Percentiles rank a stretch among this genome's conserved stretches.
Conservation (phyloP, 2,113 vertebrate genomes). For the Oncorhynchus gorbuscha region DNA sequence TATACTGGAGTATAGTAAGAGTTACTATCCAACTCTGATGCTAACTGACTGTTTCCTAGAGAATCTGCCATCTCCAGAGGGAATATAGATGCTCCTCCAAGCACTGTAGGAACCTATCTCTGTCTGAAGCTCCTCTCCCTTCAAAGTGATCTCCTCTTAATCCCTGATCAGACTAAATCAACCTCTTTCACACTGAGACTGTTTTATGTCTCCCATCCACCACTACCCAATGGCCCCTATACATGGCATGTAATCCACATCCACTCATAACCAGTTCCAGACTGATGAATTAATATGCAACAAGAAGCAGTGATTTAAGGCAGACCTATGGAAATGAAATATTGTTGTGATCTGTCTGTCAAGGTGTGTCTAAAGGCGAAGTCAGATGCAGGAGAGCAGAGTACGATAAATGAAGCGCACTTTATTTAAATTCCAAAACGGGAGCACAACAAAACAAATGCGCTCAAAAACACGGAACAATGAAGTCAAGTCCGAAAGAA, state of each 20-base stretch:
- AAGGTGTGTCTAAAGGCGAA: too few relatives aligned
- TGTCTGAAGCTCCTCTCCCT: conserved; percentile 33
- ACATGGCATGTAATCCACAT: conserved; percentile 6
- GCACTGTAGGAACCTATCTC: not conserved
- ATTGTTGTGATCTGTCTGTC: not conserved
- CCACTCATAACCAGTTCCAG: not conserved
- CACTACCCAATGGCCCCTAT: conserved; percentile 16
- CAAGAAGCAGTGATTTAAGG: not conserved
- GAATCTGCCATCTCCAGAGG: conserved; percentile 16
- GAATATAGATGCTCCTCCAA: conserved; percentile 26
- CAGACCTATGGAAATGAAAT: not conserved
- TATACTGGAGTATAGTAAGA: not conserved
- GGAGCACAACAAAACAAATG: too few relatives aligned
- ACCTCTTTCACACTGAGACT: conserved; percentile 32
- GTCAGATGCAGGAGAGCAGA: too few relatives aligned
- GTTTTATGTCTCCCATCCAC: conserved; percentile 23
- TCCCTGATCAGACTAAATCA: conserved; percentile 26
- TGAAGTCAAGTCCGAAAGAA: too few relatives aligned
- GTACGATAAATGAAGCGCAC: too few relatives aligned
- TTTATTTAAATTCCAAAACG: too few relatives aligned
- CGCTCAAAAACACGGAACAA: too few relatives aligned
- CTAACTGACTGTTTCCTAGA: conserved; percentile 17
- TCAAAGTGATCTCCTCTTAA: conserved; percentile 47
- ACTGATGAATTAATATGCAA: conserved; percentile 4
- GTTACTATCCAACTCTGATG: not conserved